These are phyloP conservation scores for Allacma fusca DNA, from an alignment of 2,888 invertebrate genomes.

Conservation along the genomic window DNA sequence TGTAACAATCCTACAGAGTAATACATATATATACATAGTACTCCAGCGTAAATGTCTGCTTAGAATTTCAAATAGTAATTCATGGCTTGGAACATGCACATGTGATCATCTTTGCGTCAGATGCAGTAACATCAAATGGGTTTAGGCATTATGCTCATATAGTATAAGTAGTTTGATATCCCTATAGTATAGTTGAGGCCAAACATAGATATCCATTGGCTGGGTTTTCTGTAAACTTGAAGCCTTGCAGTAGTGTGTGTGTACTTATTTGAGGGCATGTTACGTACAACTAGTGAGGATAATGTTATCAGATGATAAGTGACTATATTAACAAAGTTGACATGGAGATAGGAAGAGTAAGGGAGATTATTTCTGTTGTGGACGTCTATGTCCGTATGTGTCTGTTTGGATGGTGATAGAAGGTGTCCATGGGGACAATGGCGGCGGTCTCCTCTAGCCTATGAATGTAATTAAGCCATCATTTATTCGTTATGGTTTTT, in stretches of 20 bases:
- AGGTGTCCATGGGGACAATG: slow-evolving; percentile 28
- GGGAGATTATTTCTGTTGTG: slow-evolving; percentile 13
- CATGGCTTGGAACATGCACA: no score
- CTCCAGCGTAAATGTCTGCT: no score
- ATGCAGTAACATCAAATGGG: no score
- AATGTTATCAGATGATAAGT: slow-evolving; percentile 23
- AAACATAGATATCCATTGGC: no score
- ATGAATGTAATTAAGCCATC: slow-evolving; percentile 61
- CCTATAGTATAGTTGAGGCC: no score
- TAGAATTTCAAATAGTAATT: no score
- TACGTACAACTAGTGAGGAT: not conserved
- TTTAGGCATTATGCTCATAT: no score
- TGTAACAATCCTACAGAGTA: no score
- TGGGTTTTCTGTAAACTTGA: no score
- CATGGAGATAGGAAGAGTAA: slow-evolving; percentile 19
- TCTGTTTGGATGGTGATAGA: slow-evolving; percentile 19
- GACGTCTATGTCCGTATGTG: slow-evolving; percentile 24
- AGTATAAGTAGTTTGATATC: no score
- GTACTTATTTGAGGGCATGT: not conserved
- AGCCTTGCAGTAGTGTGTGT: not conserved
- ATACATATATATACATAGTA: no score
- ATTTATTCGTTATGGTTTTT: slow-evolving; percentile 61
- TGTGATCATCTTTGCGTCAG: no score
- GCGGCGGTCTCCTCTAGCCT: slow-evolving; percentile 40
- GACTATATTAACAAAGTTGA: slow-evolving; percentile 18